These are phyloP conservation scores for Belgica antarctica DNA, from an alignment of 2,888 invertebrate genomes.

Conservation along the genomic window DNA sequence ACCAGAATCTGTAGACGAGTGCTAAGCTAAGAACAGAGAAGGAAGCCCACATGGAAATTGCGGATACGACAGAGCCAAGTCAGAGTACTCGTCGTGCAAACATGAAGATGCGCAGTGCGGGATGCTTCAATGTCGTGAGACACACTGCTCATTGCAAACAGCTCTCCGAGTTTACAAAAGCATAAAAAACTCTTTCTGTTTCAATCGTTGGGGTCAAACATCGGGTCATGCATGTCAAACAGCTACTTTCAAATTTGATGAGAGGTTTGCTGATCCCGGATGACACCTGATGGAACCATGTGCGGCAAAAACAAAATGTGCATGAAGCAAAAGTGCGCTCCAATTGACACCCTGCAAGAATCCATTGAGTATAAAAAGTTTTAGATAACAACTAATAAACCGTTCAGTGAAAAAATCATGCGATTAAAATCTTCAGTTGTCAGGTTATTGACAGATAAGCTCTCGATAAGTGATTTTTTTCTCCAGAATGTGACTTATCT, in stretches of 20 bases:
- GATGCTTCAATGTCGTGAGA: slow-evolving; percentile 92
- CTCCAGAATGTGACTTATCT: too few relatives aligned
- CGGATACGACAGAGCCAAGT: slow-evolving; percentile 77
- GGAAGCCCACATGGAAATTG: slow-evolving; percentile 88
- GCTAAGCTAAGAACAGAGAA: slow-evolving; percentile 79
- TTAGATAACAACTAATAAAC: too few relatives aligned
- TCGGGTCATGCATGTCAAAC: slow-evolving; percentile 91
- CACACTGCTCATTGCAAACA: too few relatives aligned
- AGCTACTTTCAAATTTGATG: slow-evolving; percentile 86
- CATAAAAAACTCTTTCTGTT: too few relatives aligned
- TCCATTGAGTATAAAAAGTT: too few relatives aligned
- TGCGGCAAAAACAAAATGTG: slow-evolving; percentile 72
- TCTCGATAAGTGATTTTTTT: too few relatives aligned
- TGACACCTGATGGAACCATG: slow-evolving; percentile 82
- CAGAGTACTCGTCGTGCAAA: slow-evolving; percentile 70
- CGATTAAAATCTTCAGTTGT: too few relatives aligned
- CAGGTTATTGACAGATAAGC: too few relatives aligned
- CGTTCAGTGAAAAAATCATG: too few relatives aligned
- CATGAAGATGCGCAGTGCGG: slow-evolving; percentile 81
- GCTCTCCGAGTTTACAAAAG: too few relatives aligned
- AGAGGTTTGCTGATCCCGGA: slow-evolving; percentile 90
- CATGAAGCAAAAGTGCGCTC: slow-evolving; percentile 80
- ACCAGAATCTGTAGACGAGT: slow-evolving; percentile 87
- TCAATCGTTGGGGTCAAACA: too few relatives aligned
- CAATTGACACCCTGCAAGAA: slow-evolving; percentile 68